Conservation (phyloP, 2,113 vertebrate genomes). For the Gobiocypris rarus region DNA sequence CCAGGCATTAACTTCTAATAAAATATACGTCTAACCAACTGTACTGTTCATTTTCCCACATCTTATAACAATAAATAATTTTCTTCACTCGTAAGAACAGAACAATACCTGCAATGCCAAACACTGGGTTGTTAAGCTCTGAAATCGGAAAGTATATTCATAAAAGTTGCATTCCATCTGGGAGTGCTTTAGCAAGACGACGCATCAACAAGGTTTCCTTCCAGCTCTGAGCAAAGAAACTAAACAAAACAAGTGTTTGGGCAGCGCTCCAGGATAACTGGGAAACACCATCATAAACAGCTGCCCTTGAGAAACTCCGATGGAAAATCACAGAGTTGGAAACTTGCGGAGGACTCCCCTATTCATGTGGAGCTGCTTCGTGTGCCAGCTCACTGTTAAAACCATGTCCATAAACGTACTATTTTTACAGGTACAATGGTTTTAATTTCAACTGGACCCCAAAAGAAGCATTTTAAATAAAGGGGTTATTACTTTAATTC, state of each 20-base stretch:
- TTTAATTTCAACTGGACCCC: conserved; percentile 62
- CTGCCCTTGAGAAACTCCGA: conserved; percentile 64
- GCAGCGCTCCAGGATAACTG: conserved; percentile 64
- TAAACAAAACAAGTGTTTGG: conserved; percentile 71
- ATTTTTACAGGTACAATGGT: conserved; percentile 63
- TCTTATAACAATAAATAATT: conserved; percentile 60
- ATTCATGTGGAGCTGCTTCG: conserved; percentile 58
- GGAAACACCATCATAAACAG: conserved; percentile 76
- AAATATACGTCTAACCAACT: not conserved
- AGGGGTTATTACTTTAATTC: conserved; percentile 60
- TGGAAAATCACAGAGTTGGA: conserved; percentile 69
- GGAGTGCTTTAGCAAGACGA: conserved; percentile 83
- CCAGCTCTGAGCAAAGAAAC: conserved; percentile 77
- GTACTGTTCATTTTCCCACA: conserved; percentile 68
- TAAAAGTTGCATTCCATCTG: conserved; percentile 82
- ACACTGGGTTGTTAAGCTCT: conserved; percentile 70
- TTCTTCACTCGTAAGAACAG: conserved; percentile 65
- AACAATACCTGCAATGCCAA: conserved; percentile 65
- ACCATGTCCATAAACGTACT: conserved; percentile 57
- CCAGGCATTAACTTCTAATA: not conserved
- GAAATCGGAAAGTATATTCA: conserved; percentile 72
- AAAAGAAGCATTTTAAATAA: conserved; percentile 9
- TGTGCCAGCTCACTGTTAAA: conserved; percentile 58
- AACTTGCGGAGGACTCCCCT: conserved; percentile 65
- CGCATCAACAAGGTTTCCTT: conserved; percentile 88